Evolutionary conservation across 2,113 vertebrate genomes (phyloP), one percentile per base, ranked within the genome.

Genomic region (Pomatorhinus ruficollis): DNA sequence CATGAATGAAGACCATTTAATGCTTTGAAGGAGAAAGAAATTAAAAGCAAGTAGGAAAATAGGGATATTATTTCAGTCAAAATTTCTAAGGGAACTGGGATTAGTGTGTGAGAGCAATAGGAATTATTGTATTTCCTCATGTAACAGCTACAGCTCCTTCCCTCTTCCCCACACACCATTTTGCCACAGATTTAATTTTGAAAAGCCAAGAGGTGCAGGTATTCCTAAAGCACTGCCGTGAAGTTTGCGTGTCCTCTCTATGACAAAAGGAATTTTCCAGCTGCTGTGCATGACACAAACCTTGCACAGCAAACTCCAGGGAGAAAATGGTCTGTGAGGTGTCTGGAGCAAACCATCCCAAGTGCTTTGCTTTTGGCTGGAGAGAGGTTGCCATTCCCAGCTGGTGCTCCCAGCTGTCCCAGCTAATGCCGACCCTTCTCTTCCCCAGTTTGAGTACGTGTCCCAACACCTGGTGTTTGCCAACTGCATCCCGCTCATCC

Each of bases 401-500:
- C 2, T 2, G 82, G 23, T 23, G 56, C 47, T 83, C 50, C 1
- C 37, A 39, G 39, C 39, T 39, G 39, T 39, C 39, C 39, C 39
- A 39, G 11, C 39, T 39, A 39, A 39, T 39, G 39, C 39, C 39
- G 10, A 39, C 50, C 1, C 37, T 83, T 83, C 97, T 95, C 92
- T 77, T 14, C 87, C 92, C 64, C 98, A 99, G 99, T 99, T 99
- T 96, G 99, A 99, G 95, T 99, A 99, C 6, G 98, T 99, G 92
- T 99, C 99, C 50, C 99, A 99, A 30, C 99, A 99, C 63, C 97
- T 99, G 97, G 99, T 99, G 90, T 99, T 99, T 96, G 99, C 99
- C 97, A 99, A 99, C 98, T 99, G 99, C 96, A 99, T 99, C 97
- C 99, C 99, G 0, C 98, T 99, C 97, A 99, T 99, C 96, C 98